Evolutionary conservation across 1,140 invertebrate genomes (phyloP).

Genomic region (Trachelipus rathkii): DNA sequence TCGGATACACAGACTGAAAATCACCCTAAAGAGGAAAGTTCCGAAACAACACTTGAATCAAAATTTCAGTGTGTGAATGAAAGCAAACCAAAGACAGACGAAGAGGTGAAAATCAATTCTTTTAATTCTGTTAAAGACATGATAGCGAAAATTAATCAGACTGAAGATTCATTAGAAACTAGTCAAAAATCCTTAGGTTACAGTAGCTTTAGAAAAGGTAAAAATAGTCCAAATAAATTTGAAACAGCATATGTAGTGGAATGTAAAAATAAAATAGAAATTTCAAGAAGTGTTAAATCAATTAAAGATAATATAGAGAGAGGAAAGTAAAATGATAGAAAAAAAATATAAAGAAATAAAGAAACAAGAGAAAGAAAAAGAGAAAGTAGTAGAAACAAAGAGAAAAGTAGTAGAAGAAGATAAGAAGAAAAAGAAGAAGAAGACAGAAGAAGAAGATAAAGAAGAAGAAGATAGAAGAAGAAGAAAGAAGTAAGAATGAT

Average conservation of each 20-base stretch:
- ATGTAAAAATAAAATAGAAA: not conserved
- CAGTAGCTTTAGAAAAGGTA: not conserved
- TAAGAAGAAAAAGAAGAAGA: no score
- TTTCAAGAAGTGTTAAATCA: slow-evolving; percentile 5
- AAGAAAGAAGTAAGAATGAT: no score
- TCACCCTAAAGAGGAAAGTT: no score
- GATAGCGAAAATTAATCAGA: slow-evolving; percentile 2
- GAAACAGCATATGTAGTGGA: no score
- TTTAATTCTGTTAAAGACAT: not conserved
- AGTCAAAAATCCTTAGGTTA: not conserved
- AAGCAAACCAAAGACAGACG: not conserved
- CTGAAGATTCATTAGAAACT: not conserved
- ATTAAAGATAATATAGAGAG: not conserved
- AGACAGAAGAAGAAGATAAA: no score
- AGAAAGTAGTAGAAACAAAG: no score
- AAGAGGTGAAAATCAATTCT: not conserved
- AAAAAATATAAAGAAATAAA: no score
- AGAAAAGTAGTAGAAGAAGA: no score
- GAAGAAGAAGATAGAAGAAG: no score
- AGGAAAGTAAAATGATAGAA: not conserved
- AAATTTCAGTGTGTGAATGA: not conserved
- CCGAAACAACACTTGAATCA: no score
- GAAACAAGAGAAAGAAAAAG: no score
- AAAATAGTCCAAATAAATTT: not conserved
- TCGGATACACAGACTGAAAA: no score